phyloP scores from a whole-genome alignment of 2,888 invertebrate species.

The Aethes cnicana region DNA sequence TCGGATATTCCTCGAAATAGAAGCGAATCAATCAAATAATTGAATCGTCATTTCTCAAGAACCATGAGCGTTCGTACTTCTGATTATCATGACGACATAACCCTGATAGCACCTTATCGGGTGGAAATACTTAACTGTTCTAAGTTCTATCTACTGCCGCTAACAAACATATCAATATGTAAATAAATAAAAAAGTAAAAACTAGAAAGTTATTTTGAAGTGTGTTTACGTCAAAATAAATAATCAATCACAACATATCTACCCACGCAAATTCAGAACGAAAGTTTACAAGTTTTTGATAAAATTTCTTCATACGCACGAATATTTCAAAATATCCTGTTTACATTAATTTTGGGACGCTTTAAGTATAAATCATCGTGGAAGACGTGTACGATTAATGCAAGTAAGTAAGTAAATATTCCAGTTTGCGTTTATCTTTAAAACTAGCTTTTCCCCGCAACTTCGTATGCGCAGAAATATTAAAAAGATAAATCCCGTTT shows the following conservation, averaged over 20 bases:
- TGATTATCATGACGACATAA: constrained; percentile 18
- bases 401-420: too few species aligned
- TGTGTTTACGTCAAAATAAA: constrained; percentile 3
- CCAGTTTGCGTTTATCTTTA: neutral
- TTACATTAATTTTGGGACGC: neutral
- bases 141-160: too few species aligned
- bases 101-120: constrained; percentile 12
- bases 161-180: too few species aligned
- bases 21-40: neutral
- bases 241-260: constrained; percentile 21
- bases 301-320: neutral
- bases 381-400: constrained; percentile 1
- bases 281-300: constrained; percentile 13
- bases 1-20: constrained; percentile 4
- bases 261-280: constrained; percentile 4
- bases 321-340: too few species aligned
- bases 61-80: neutral
- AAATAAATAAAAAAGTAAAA: too few species aligned
- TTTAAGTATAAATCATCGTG: neutral
- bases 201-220: too few species aligned
- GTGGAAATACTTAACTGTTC: too few species aligned
- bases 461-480: too few species aligned
- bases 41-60: constrained; percentile 14
- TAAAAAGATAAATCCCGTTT: too few species aligned
- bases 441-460: too few species aligned